A percentile compares a stretch with the other conserved stretches of the same genome.
These are phyloP conservation scores for Pelecanoides urinatrix DNA, from an alignment of 2,113 vertebrate genomes.

Conservation along the genomic window DNA sequence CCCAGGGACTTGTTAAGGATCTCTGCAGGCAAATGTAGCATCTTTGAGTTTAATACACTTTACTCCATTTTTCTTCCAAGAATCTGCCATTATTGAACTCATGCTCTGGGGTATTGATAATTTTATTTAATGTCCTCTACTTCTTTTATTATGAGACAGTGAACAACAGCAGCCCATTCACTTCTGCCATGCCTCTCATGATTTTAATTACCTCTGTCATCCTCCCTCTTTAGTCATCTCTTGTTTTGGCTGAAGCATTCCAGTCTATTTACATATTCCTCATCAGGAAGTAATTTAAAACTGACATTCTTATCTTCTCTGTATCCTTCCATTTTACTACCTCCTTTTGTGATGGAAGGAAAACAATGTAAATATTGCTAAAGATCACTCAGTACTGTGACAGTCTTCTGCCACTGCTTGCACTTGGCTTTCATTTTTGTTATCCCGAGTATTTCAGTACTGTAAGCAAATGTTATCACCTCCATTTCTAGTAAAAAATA, in stretches of 20 bases:
- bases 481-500: not conserved
- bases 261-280: not conserved
- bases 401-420: not conserved
- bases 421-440: not conserved
- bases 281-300: not conserved
- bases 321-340: not conserved
- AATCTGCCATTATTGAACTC: not conserved
- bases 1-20: not conserved
- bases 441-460: not conserved
- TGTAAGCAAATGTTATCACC: not conserved
- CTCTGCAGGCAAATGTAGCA: not conserved
- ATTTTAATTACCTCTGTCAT: not conserved
- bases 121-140: not conserved
- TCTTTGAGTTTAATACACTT: not conserved
- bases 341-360: not conserved
- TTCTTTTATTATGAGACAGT: not conserved
- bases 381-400: not conserved
- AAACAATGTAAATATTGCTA: not conserved
- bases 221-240: not conserved
- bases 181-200: not conserved
- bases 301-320: not conserved
- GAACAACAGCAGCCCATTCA: not conserved
- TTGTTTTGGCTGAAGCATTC: not conserved
- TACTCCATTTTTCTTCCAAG: not conserved
- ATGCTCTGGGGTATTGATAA: not conserved